Conservation (phyloP, 2,113 vertebrate species). For the Aspiorhynchus laticeps region DNA sequence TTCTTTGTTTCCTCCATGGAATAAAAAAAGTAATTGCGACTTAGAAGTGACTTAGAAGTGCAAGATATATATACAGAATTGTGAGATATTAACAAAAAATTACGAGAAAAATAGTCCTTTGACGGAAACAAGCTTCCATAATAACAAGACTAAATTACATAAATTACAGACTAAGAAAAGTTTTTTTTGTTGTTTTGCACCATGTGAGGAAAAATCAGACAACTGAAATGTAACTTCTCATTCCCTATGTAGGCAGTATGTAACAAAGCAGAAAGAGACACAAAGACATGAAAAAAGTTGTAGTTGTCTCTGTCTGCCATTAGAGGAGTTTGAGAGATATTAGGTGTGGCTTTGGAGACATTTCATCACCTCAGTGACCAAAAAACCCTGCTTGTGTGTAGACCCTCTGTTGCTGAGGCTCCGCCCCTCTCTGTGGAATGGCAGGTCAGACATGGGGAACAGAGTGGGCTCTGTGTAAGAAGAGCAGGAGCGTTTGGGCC, state of each 20-base stretch:
- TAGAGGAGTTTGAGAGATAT: conserved; percentile 15
- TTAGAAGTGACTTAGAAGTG: no score
- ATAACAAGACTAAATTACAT: no score
- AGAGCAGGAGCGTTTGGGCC: conserved; percentile 2
- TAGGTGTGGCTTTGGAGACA: conserved; percentile 18
- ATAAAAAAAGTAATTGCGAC: no score
- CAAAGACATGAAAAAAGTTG: not conserved
- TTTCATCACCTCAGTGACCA: conserved; percentile 37
- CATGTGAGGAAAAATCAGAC: not conserved
- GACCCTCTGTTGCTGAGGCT: conserved; percentile 45
- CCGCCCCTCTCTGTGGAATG: conserved; percentile 36
- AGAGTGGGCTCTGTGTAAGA: conserved; percentile 51
- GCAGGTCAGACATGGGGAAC: conserved; percentile 43
- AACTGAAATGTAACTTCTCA: not conserved
- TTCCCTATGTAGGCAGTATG: not conserved
- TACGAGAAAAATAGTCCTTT: no score
- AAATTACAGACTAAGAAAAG: no score
- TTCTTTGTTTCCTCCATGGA: no score
- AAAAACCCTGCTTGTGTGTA: conserved; percentile 29
- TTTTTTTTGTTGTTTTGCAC: not conserved
- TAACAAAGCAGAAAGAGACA: not conserved
- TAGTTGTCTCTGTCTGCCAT: not conserved
- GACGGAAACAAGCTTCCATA: no score
- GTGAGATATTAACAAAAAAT: no score
- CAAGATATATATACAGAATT: no score